Conservation (phyloP, 2,113 vertebrate species). For the Plecturocebus donacophilus region DNA sequence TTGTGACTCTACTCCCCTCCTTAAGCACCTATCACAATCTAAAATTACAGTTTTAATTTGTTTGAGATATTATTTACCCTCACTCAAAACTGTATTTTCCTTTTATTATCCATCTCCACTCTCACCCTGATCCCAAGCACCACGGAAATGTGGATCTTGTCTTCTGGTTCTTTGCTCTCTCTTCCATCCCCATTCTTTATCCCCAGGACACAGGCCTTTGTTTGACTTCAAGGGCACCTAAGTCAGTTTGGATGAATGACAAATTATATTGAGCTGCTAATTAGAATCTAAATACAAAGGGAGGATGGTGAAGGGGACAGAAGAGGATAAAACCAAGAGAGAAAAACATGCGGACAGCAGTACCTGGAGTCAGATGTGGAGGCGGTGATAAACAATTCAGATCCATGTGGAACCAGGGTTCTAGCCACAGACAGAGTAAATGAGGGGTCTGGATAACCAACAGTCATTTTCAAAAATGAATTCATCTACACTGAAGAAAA, state of each 20-base stretch:
- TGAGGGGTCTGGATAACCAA: no score
- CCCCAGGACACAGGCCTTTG: neutral
- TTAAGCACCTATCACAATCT: neutral
- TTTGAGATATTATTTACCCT: neutral
- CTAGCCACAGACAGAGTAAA: neutral
- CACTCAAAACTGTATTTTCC: neutral
- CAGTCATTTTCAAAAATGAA: neutral
- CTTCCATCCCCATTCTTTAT: neutral
- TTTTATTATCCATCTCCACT: neutral
- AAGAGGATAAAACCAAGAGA: neutral
- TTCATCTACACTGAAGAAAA: neutral
- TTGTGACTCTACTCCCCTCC: accelerated
- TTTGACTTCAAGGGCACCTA: neutral
- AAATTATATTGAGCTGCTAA: neutral
- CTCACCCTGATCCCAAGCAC: neutral
- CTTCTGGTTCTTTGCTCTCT: neutral
- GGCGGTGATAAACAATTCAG: neutral
- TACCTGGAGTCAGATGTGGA: neutral
- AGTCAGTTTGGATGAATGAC: neutral
- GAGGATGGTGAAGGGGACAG: no score
- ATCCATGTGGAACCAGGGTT: neutral
- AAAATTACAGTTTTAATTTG: neutral
- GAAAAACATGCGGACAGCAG: neutral
- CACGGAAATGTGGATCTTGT: neutral
- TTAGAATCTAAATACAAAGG: neutral